phyloP scores from a whole-genome alignment of 2,113 vertebrate genomes.

The Rhynchopsitta pachyrhyncha region DNA sequence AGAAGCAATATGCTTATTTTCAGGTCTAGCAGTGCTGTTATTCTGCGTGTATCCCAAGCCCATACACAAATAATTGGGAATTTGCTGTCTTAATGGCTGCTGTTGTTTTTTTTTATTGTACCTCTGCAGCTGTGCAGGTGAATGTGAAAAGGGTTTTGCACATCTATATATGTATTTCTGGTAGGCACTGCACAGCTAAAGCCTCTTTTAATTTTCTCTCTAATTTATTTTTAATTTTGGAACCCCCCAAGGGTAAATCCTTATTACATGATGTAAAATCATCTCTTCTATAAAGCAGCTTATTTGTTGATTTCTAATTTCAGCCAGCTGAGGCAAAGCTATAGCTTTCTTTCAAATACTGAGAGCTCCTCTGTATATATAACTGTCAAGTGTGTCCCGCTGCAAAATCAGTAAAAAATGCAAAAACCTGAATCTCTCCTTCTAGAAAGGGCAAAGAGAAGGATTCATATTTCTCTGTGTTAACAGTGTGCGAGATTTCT shows the following conservation, averaged over 20 bases:
- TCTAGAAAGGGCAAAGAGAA: neutral
- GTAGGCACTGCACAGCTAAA: slow-evolving; percentile 16
- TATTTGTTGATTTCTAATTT: slow-evolving; percentile 54
- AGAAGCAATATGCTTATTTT: slow-evolving; percentile 27
- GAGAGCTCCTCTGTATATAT: neutral
- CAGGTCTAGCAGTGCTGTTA: neutral
- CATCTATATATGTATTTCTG: neutral
- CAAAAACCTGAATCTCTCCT: neutral
- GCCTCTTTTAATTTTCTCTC: slow-evolving; percentile 45
- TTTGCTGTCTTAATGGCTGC: slow-evolving; percentile 24
- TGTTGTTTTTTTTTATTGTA: neutral
- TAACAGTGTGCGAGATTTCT: neutral
- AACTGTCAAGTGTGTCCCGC: neutral
- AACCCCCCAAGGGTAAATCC: slow-evolving; percentile 22
- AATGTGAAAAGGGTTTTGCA: neutral
- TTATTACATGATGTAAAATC: slow-evolving; percentile 48
- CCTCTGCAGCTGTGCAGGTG: neutral
- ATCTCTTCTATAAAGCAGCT: slow-evolving; percentile 31
- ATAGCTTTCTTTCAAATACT: neutral
- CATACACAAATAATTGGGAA: slow-evolving; percentile 29
- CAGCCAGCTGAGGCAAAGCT: slow-evolving; percentile 1
- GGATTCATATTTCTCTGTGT: neutral
- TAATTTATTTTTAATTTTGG: slow-evolving; percentile 66
- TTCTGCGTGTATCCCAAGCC: slow-evolving; percentile 5
- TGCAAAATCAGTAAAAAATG: neutral